Percentiles rank a stretch among this genome's conserved stretches.
phyloP scores from a whole-genome alignment of 2,113 vertebrate genomes.

The Apaloderma vittatum region DNA sequence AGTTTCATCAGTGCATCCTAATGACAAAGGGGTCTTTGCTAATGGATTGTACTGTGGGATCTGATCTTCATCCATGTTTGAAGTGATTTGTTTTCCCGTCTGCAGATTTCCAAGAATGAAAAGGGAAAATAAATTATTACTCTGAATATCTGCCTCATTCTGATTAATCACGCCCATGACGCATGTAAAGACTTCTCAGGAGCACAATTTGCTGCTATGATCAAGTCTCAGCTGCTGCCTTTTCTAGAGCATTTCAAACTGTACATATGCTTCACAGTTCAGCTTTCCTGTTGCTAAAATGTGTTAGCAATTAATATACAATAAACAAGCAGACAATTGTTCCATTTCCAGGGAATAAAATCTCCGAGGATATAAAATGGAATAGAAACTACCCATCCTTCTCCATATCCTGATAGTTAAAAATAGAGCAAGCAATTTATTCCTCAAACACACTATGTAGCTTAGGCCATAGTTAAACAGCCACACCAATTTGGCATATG shows the following conservation, averaged over 20 bases:
- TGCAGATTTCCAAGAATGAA: conserved; percentile 18
- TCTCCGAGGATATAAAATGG: conserved; percentile 11
- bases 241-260: neutral
- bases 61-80: neutral
- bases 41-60: neutral
- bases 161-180: neutral
- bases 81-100: neutral
- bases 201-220: neutral
- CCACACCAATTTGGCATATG: neutral
- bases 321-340: conserved; percentile 54
- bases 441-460: neutral
- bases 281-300: conserved; percentile 28
- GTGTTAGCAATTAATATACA: conserved; percentile 59
- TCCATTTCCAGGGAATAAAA: conserved; percentile 59
- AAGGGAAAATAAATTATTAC: conserved; percentile 1
- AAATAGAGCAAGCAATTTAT: neutral
- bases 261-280: neutral
- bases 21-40: neutral
- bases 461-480: neutral
- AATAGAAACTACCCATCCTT: conserved; percentile 18
- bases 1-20: neutral
- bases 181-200: neutral
- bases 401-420: neutral
- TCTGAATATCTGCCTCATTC: neutral
- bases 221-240: neutral